Percentiles rank a stretch among this genome's conserved stretches.
Conservation (phyloP, 2,113 vertebrate genomes). For the Ceuthmochares aereus region DNA sequence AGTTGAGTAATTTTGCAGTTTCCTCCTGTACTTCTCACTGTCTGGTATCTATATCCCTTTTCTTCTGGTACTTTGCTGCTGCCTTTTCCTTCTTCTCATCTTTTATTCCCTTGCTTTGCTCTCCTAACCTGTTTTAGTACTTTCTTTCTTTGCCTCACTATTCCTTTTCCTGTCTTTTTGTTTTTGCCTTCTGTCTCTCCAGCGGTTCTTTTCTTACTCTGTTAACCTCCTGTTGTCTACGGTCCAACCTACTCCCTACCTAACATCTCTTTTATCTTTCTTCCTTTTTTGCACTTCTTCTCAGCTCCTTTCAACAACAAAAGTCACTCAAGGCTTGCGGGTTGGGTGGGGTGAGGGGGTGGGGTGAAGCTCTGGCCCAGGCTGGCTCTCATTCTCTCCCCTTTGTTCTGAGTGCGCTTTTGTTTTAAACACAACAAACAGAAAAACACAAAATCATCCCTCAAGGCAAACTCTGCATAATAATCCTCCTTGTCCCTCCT, state of each 20-base stretch:
- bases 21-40: not conserved
- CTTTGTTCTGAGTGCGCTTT: slow-evolving; percentile 59
- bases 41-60: not conserved
- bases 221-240: slow-evolving; percentile 14
- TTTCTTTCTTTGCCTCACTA: not conserved
- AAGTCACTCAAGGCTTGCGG: slow-evolving; percentile 32
- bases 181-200: not conserved
- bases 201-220: not conserved
- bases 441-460: slow-evolving; percentile 42
- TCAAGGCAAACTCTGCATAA: slow-evolving; percentile 34
- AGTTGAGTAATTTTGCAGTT: not conserved
- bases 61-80: not conserved
- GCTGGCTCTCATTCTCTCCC: slow-evolving; percentile 10
- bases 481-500: slow-evolving; percentile 9
- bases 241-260: not conserved
- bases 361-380: slow-evolving; percentile 23
- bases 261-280: slow-evolving; percentile 38
- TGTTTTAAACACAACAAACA: slow-evolving; percentile 59
- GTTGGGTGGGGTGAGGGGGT: no score
- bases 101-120: not conserved
- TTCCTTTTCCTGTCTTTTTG: not conserved
- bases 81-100: not conserved
- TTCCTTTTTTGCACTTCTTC: not conserved
- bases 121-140: not conserved
- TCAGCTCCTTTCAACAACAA: slow-evolving; percentile 29